Evolutionary conservation across 2,113 vertebrate genomes (phyloP), one percentile per base, ranked within the genome.

Genomic region (Papio anubis): DNA sequence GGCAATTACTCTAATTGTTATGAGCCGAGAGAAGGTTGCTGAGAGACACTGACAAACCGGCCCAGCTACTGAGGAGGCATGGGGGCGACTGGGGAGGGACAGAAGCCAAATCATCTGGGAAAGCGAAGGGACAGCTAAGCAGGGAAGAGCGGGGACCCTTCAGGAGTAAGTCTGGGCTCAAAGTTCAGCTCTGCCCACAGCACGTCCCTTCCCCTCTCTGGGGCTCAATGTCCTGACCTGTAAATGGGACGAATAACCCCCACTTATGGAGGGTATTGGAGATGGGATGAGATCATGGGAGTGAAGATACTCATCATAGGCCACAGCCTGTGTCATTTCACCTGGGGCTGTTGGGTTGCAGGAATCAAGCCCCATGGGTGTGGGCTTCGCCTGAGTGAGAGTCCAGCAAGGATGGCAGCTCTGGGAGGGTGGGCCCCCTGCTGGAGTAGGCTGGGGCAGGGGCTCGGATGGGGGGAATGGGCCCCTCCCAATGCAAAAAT

Each of bases 1-100:
- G 81, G 92, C 92, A 92, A 89, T 97, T 97, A 80, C 35, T 78
- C 55, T 96, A 76, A 96, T 96, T 96, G 96, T 94, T 90, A 89
- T 5, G 48, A 94, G 93, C 81, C 17, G 9, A 94, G 52, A 76
- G 81, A 48, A 75, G 79, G 96, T 92, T 93, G 96, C 70, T 20
- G 40, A 76, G 82, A 93, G 88, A 66, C 64, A 80, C 70, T 16
- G 93, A 89, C 4, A 20, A 84, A 80, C 68, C 4, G 75, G 87
- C 92, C 68, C n/a, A 38, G 85, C 92, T 50, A 38, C 94, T 79
- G 55, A 75, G 70, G 92, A 80, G 93, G 61, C 82, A 64, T 43
- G 20, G 0, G 11, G 61, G 2, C 12, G 25, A 1, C 12, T 4
- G 45, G 20, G 38, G 76, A 61, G 35, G 79, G 14, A 10, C 13